Conservation (phyloP, 2,113 vertebrate species). For the Laterallus jamaicensis region DNA sequence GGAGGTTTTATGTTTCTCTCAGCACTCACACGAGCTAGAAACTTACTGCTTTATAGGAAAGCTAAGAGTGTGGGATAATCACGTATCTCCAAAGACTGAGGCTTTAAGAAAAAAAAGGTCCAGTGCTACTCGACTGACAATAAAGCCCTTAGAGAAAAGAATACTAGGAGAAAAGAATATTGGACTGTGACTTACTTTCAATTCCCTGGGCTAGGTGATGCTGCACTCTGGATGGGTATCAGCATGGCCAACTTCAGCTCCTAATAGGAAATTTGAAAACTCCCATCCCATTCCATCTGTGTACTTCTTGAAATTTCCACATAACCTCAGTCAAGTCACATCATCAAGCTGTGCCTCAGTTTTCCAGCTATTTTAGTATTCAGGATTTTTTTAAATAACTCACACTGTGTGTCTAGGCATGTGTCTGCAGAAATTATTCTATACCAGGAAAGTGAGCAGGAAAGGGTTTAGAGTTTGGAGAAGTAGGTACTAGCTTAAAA, state of each 20-base stretch:
- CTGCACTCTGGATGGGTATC: neutral
- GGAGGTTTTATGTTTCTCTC: neutral
- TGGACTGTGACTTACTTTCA: neutral
- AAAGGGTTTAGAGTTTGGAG: neutral
- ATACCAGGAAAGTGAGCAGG: neutral
- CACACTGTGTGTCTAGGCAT: neutral
- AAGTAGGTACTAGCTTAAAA: neutral
- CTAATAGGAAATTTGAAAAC: neutral
- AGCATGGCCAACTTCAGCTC: neutral
- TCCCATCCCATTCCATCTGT: neutral
- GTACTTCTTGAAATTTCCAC: neutral
- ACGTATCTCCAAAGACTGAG: neutral
- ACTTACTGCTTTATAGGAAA: neutral
- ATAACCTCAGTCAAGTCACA: neutral
- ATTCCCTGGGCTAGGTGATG: fast-evolving
- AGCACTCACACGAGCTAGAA: neutral
- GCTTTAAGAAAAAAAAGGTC: neutral
- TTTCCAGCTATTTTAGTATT: neutral
- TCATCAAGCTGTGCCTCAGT: neutral
- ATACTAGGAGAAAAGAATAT: neutral
- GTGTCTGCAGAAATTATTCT: neutral
- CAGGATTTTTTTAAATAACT: neutral
- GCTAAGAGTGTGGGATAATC: neutral
- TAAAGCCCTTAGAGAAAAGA: neutral
- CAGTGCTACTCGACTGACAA: neutral